Evolutionary conservation across 2,888 invertebrate genomes (phyloP).

Genomic region (Polietes domitor): DNA sequence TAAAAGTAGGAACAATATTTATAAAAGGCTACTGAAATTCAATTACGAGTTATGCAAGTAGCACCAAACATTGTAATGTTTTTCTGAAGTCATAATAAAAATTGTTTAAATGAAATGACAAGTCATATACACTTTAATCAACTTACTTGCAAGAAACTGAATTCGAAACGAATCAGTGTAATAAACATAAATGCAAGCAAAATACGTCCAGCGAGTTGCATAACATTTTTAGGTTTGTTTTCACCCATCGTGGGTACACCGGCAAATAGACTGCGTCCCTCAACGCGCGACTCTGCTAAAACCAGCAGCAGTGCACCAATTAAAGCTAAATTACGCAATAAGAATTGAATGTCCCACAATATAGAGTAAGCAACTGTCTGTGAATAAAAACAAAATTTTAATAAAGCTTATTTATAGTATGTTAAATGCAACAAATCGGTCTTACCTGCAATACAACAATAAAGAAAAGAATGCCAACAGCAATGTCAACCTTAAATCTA

Average conservation of each 20-base stretch:
- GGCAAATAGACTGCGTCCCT: constrained; percentile 97
- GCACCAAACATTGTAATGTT: neutral
- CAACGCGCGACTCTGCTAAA: constrained; percentile 96
- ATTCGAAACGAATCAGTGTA: constrained; percentile 96
- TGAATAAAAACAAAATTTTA: neutral
- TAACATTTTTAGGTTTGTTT: constrained; percentile 97
- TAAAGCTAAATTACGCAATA: constrained; percentile 96
- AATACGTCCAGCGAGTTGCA: constrained; percentile 97
- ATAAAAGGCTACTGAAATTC: neutral
- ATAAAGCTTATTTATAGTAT: too few relatives aligned
- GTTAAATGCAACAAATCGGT: neutral
- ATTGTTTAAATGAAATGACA: too few relatives aligned
- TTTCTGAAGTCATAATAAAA: neutral
- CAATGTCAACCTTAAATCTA: constrained; percentile 94
- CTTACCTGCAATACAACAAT: constrained; percentile 97
- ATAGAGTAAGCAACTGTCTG: constrained; percentile 98
- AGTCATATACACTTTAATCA: too few relatives aligned
- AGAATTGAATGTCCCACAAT: constrained; percentile 98
- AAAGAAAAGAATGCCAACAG: constrained; percentile 95
- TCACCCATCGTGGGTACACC: constrained; percentile 96
- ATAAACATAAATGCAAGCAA: constrained; percentile 99
- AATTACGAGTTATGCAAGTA: neutral
- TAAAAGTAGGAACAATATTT: constrained; percentile 18
- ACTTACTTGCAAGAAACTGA: constrained; percentile 91
- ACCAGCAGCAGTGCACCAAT: constrained; percentile 98